These are phyloP conservation scores for Pristiophorus japonicus DNA, from an alignment of 2,113 vertebrate species.

Conservation along the genomic window DNA sequence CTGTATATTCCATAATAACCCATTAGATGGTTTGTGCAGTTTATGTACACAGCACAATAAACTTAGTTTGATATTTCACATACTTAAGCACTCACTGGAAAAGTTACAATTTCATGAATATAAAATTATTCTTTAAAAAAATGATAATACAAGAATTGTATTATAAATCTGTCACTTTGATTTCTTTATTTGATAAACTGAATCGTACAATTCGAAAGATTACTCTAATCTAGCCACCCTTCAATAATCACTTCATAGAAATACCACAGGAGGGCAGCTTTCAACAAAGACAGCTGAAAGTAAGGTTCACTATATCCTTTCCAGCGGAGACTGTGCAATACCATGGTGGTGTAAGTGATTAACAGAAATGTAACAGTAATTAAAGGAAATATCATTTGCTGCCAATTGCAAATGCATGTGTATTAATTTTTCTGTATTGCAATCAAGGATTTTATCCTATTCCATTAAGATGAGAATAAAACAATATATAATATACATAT, in stretches of 20 bases:
- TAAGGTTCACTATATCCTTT: neutral
- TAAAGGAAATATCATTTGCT: neutral
- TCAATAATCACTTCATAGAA: neutral
- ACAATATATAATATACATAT: neutral
- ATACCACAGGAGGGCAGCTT: constrained; percentile 14
- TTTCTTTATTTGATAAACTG: neutral
- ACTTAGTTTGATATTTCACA: neutral
- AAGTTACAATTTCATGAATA: neutral
- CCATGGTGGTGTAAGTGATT: neutral
- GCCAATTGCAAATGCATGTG: neutral
- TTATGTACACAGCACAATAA: neutral
- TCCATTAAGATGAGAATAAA: neutral
- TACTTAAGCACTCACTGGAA: neutral
- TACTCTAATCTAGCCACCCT: neutral
- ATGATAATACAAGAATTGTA: neutral
- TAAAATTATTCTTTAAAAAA: neutral
- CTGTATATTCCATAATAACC: neutral
- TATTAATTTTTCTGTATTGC: neutral
- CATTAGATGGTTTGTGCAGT: neutral
- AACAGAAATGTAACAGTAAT: neutral
- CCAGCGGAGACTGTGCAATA: neutral
- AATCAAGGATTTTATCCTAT: neutral
- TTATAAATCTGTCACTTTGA: neutral
- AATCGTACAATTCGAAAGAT: neutral
- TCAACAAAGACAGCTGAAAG: neutral